Evolutionary conservation across 2,888 invertebrate species (phyloP), one percentile per base, ranked within the genome.

Genomic region (Dysmachus trigonus): DNA sequence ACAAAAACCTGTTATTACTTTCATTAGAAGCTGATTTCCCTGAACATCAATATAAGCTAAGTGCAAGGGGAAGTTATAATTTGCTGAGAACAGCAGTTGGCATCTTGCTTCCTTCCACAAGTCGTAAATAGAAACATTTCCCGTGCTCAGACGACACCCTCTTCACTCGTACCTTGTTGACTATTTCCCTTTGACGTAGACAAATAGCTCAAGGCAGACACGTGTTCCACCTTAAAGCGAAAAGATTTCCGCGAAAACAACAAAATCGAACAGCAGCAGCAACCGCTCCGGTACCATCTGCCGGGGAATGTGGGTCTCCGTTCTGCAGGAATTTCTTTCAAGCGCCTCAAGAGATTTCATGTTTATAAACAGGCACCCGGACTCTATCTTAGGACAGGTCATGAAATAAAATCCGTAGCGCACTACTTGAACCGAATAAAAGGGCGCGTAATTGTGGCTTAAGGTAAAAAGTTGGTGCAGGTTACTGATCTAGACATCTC

Each of bases 351-450:
- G 53, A 53, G 62, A 62, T 81, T 22, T 62, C 33, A 33, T 81
- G 53, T 81, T 81, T 81, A 81, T 62, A 81, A 81, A 81, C 79
- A 79, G 79, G 6, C 81, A 53, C 62, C 27, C 53, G 22, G 8
- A 10, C 81, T 35, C 51, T 53, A 18, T 35, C 62, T 81, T 81
- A 22, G 35, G 81, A 18, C 30, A 81, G 81, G 81, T 81, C 62
- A 81, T 18, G 8, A 53, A 53, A 62, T 18, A 53, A 41, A 51
- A 15, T 41, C 10, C 38, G 18, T 13, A 33, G 74, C 30, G 18
- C 47, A 62, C 62, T 22, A 62, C 62, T 62, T 62, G 62, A 62
- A 62, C 62, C 18, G 22, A 62, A 62, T 62, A 6, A 62, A 76
- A n/a, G n/a, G 38, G 41, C 15, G 41, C 18, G 41, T 27, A 76